These are phyloP conservation scores for Cotesia congregata DNA, from an alignment of 2,888 invertebrate genomes.

Conservation along the genomic window DNA sequence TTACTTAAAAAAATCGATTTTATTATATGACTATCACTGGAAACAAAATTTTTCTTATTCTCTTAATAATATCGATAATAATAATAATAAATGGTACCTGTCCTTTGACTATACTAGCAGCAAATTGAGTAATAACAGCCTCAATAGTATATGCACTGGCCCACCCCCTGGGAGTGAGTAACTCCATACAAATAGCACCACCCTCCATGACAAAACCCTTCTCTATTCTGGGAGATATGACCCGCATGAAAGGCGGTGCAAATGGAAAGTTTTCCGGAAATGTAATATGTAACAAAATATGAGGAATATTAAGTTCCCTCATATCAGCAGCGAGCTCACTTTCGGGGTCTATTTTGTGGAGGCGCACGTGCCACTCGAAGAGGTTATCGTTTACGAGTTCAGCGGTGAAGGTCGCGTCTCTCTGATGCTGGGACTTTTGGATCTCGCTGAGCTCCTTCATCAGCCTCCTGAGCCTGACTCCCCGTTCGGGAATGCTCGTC, in stretches of 20 bases:
- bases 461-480: slow-evolving; percentile 81
- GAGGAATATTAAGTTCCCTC: slow-evolving; percentile 80
- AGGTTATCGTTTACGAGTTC: slow-evolving; percentile 89
- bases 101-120: slow-evolving; percentile 89
- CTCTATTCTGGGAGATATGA: slow-evolving; percentile 81
- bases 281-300: slow-evolving; percentile 83
- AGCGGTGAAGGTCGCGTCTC: slow-evolving; percentile 85
- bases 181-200: slow-evolving; percentile 91
- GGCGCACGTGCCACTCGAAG: slow-evolving; percentile 89
- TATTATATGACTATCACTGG: no score
- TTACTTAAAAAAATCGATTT: no score
- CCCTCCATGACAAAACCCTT: slow-evolving; percentile 93
- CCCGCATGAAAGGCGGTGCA: slow-evolving; percentile 85
- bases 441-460: slow-evolving; percentile 91
- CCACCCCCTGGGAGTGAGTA: slow-evolving; percentile 89
- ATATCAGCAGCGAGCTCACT: slow-evolving; percentile 87
- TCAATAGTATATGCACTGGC: slow-evolving; percentile 90
- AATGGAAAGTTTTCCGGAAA: slow-evolving; percentile 93
- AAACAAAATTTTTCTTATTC: no score
- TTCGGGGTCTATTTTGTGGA: slow-evolving; percentile 86
- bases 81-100: slow-evolving; percentile 70
- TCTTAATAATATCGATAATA: not conserved
- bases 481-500: slow-evolving; percentile 69
- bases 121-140: slow-evolving; percentile 90
- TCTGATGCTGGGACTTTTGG: slow-evolving; percentile 79